Percentiles rank a stretch among this genome's conserved stretches.
These are phyloP conservation scores for Desoria tigrina DNA, from an alignment of 2,888 invertebrate genomes.

Conservation along the genomic window DNA sequence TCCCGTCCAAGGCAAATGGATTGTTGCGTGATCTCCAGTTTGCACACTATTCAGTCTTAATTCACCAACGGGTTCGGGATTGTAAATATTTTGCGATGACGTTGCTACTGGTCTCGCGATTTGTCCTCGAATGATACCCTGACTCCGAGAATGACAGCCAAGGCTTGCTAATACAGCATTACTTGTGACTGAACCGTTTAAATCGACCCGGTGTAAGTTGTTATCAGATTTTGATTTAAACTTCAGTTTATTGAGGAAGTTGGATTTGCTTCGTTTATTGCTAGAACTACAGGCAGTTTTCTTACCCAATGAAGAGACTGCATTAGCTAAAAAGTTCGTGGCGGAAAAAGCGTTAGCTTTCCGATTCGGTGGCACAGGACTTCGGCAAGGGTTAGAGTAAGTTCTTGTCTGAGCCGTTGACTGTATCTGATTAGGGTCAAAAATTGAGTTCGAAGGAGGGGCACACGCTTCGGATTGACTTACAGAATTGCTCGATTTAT, in stretches of 20 bases:
- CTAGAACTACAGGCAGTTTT: slow-evolving; percentile 40
- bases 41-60: slow-evolving; percentile 52
- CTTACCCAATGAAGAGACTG: slow-evolving; percentile 48
- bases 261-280: slow-evolving; percentile 27
- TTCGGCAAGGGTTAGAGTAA: slow-evolving; percentile 49
- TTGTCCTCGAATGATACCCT: background rate
- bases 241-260: slow-evolving; percentile 31
- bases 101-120: slow-evolving; percentile 12
- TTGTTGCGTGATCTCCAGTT: slow-evolving; percentile 52
- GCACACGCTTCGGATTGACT: slow-evolving; percentile 15
- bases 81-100: slow-evolving; percentile 32
- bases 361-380: slow-evolving; percentile 35
- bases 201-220: slow-evolving; percentile 52
- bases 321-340: slow-evolving; percentile 45
- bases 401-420: slow-evolving; percentile 51
- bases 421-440: slow-evolving; percentile 52
- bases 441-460: slow-evolving; percentile 40
- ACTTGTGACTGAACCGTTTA: background rate
- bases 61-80: slow-evolving; percentile 29
- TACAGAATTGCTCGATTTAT: background rate
- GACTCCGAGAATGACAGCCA: background rate
- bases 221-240: slow-evolving; percentile 54
- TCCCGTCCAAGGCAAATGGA: slow-evolving; percentile 52
- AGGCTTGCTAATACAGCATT: background rate
- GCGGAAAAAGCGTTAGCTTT: slow-evolving; percentile 21